Conservation (phyloP, 2,888 invertebrate genomes). For the Limnephilus rhombicus region DNA sequence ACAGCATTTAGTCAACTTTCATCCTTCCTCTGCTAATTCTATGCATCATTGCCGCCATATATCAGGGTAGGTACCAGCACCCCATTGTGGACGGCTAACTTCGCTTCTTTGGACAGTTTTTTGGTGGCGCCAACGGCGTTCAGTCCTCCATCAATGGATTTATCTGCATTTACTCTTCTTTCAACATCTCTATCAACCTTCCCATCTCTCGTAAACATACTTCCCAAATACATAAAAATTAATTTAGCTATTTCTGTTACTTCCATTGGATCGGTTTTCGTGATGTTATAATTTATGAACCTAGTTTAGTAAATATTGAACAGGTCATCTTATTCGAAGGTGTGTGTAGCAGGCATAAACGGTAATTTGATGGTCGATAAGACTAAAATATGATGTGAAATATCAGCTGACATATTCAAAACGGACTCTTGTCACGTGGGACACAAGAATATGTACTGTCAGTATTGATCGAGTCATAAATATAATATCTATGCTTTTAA, state of each 20-base stretch:
- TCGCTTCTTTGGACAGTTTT: too few species aligned
- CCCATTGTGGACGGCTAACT: too few species aligned
- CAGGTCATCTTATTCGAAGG: neutral
- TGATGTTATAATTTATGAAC: neutral
- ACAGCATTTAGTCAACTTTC: too few species aligned
- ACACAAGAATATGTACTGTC: neutral
- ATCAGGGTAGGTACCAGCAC: too few species aligned
- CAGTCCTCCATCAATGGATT: too few species aligned
- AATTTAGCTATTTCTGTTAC: neutral
- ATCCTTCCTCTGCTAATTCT: too few species aligned
- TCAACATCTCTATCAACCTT: too few species aligned
- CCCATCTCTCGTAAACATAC: too few species aligned
- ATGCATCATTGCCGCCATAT: too few species aligned
- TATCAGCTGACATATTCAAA: neutral
- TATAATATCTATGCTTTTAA: neutral
- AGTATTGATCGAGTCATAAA: neutral
- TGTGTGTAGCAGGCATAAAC: neutral
- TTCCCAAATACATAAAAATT: neutral
- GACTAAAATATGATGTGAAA: neutral
- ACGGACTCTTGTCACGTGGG: neutral
- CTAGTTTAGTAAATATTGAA: neutral
- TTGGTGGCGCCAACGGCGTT: too few species aligned
- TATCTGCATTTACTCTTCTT: too few species aligned
- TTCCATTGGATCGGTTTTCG: neutral
- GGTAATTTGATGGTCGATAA: neutral